Evolutionary conservation across 2,113 vertebrate species (phyloP).

Genomic region (Zosterops borbonicus): DNA sequence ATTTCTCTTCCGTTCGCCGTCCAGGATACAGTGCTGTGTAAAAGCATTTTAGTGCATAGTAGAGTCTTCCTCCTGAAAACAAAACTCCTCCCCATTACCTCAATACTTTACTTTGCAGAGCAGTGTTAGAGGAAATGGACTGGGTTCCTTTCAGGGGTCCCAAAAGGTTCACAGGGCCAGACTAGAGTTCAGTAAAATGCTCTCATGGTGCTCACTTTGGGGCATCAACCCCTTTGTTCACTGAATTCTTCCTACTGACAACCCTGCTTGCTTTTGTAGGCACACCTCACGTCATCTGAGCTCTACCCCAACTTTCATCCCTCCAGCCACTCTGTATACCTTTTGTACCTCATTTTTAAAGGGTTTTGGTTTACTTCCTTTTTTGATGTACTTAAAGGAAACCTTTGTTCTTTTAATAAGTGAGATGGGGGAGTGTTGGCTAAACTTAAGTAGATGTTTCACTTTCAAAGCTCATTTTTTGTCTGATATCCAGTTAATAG

Average conservation of each 20-base stretch:
- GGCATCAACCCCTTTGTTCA: neutral
- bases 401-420: neutral
- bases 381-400: neutral
- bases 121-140: neutral
- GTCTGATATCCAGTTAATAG: neutral
- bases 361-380: neutral
- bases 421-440: neutral
- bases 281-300: neutral
- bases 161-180: neutral
- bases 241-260: neutral
- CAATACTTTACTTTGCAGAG: neutral
- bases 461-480: neutral
- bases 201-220: fast-evolving
- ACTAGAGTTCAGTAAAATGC: neutral
- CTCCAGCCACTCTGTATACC: neutral
- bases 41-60: neutral
- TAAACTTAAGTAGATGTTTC: neutral
- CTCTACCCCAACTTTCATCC: neutral
- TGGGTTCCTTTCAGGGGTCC: neutral
- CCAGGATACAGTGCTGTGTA: neutral
- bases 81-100: neutral
- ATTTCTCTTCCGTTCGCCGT: neutral
- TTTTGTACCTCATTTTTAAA: neutral
- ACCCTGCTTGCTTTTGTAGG: neutral
- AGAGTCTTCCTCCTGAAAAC: neutral